Evolutionary conservation across 2,797 vertebrate species (phyloP), one percentile per base, ranked within the genome.

Genomic region (Schizothorax lantsangensis): DNA sequence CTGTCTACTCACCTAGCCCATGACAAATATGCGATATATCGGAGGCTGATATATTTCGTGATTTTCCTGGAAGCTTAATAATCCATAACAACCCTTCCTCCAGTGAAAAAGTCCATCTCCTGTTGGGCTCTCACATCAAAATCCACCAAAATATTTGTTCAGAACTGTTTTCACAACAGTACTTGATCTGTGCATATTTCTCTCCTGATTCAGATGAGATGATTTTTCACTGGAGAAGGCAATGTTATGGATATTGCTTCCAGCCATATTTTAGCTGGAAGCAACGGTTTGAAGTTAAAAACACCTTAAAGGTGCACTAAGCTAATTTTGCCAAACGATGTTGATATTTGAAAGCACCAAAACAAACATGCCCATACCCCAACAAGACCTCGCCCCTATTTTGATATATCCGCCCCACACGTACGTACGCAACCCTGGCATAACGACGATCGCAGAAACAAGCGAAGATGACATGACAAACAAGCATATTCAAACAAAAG

Each of bases 1-100:
- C 47, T 69, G 68, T 82, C 72, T 74, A 74, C 26, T 57, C 74
- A 52, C 68, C 72, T 38, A 78, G 54, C 36, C 79, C 57, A 59
- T 68, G 45, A 83, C 52, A 85, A 71, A 72, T 57, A 52, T 38
- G n/a, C 57, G 1, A 47, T 59, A 84, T 69, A 45, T 33, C 45
- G 26, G 52, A 49, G 72, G 17, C 36, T 7, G 2, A 77, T 57
- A 9, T 43, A 47, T 66, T 66, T 8, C 1, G 2, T 7, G 26
- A 17, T 66, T 66, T 66, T 66, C 5, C 2, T 66, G 2, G 64
- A 66, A 17, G 1, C 64, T 33, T 66, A 66, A 15, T 33, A 66
- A 66, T 33, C 62, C 26, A 17, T 66, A 66, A 33, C 15, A 66
- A 33, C 62, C 14, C 14, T 33, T 6, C 64, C 30, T 66, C 14